Evolutionary conservation across 1,140 invertebrate genomes (phyloP).

Genomic region (Drosophila sp.): DNA sequence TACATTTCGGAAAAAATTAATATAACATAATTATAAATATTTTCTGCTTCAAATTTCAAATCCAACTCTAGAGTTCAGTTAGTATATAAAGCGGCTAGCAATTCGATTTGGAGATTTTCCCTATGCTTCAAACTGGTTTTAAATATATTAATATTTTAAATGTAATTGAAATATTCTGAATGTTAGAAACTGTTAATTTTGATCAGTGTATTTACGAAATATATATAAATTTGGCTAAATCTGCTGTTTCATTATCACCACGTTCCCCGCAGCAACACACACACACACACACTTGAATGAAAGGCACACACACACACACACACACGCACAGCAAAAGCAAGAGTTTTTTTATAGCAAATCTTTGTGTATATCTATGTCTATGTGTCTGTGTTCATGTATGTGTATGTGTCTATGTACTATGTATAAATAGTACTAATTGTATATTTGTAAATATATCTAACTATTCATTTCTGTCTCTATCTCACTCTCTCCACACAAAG

Average conservation of each 20-base stretch:
- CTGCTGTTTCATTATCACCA: slow-evolving; percentile 37
- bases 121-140: too few relatives aligned
- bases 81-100: too few relatives aligned
- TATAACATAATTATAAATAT: too few relatives aligned
- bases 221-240: neutral
- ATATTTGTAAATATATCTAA: slow-evolving; percentile 25
- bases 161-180: slow-evolving; percentile 11
- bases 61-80: too few relatives aligned
- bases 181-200: too few relatives aligned
- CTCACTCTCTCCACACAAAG: neutral
- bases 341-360: slow-evolving; percentile 13
- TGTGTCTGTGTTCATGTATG: slow-evolving; percentile 16
- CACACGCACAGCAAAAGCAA: slow-evolving; percentile 31
- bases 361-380: slow-evolving; percentile 9
- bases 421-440: slow-evolving; percentile 37
- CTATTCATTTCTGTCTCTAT: slow-evolving; percentile 1
- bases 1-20: too few relatives aligned
- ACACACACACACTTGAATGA: slow-evolving; percentile 19
- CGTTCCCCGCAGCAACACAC: slow-evolving; percentile 33
- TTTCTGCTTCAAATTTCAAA: too few relatives aligned
- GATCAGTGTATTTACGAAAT: too few relatives aligned
- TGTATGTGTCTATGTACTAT: slow-evolving; percentile 5
- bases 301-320: slow-evolving; percentile 23
- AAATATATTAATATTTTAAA: too few relatives aligned
- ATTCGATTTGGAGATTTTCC: too few relatives aligned